Percentiles rank a stretch among this genome's conserved stretches.
Evolutionary conservation across 2,888 invertebrate species (phyloP).

Genomic region (Eupithecia vulgata): DNA sequence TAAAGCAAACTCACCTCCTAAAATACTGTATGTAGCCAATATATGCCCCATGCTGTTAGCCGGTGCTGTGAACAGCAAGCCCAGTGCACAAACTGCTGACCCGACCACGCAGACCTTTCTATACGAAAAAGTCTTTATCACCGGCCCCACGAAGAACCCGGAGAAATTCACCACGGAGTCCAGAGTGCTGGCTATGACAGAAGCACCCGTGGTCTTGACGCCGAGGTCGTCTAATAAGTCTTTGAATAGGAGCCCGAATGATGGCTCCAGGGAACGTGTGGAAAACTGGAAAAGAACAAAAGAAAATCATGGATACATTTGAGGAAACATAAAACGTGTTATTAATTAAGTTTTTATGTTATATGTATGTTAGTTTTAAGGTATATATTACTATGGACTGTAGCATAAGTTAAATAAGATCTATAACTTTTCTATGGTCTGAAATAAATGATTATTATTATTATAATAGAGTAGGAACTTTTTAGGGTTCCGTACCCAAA

Average conservation of each 20-base stretch:
- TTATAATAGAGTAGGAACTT: no score
- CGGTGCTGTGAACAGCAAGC: slow-evolving; percentile 87
- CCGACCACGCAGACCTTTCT: slow-evolving; percentile 88
- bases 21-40: slow-evolving; percentile 88
- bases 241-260: slow-evolving; percentile 91
- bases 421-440: no score
- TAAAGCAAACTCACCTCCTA: slow-evolving; percentile 86
- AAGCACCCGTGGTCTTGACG: slow-evolving; percentile 90
- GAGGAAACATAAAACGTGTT: no score
- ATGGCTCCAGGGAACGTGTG: slow-evolving; percentile 91
- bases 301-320: neutral
- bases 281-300: slow-evolving; percentile 85
- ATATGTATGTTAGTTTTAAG: no score
- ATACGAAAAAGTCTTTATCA: slow-evolving; percentile 89
- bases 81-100: slow-evolving; percentile 86
- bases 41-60: slow-evolving; percentile 89
- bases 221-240: slow-evolving; percentile 87
- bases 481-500: no score
- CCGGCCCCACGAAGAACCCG: slow-evolving; percentile 90
- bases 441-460: no score
- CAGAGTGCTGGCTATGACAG: slow-evolving; percentile 89
- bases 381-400: no score
- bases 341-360: no score
- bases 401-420: no score
- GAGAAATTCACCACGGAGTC: slow-evolving; percentile 92